Percentiles rank a stretch among this genome's conserved stretches.
Conservation (phyloP, 2,797 vertebrate species). For the Chelon auratus region DNA sequence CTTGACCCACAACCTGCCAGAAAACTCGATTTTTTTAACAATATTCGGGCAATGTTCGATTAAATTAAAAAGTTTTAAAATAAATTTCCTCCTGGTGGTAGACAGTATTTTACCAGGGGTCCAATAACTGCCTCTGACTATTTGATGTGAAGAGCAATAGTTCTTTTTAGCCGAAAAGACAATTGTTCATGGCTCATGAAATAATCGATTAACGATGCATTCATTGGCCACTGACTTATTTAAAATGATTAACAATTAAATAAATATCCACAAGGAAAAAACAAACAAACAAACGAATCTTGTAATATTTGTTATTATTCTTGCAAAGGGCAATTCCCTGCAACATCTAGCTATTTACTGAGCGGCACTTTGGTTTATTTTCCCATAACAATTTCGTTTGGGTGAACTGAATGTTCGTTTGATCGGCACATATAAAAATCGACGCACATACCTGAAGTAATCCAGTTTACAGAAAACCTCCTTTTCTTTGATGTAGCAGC, state of each 20-base stretch:
- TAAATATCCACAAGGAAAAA: not conserved
- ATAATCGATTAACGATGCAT: not conserved
- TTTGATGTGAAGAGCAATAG: too few species aligned
- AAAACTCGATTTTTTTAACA: too few species aligned
- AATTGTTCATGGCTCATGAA: not conserved
- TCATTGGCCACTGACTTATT: not conserved
- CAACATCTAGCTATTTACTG: too few species aligned
- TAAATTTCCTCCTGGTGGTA: too few species aligned
- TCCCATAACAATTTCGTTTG: constrained; percentile 11
- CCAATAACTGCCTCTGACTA: too few species aligned
- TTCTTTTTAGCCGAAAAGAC: too few species aligned
- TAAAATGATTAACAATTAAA: not conserved
- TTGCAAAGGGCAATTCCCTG: not conserved
- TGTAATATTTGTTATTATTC: not conserved
- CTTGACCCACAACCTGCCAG: too few species aligned
- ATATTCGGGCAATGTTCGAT: too few species aligned
- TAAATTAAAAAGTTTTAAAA: too few species aligned
- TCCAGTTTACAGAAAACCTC: constrained; percentile 98
- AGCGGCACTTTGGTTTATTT: not conserved
- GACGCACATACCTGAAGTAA: constrained; percentile 91
- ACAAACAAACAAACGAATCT: not conserved
- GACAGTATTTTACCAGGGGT: too few species aligned
- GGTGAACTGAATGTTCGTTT: not conserved
- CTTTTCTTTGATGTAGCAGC: constrained; percentile 97
- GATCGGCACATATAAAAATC: not conserved